Base-by-base conservation (phyloP, 2,113 vertebrate genomes). In the Callionymus lyra region DNA sequence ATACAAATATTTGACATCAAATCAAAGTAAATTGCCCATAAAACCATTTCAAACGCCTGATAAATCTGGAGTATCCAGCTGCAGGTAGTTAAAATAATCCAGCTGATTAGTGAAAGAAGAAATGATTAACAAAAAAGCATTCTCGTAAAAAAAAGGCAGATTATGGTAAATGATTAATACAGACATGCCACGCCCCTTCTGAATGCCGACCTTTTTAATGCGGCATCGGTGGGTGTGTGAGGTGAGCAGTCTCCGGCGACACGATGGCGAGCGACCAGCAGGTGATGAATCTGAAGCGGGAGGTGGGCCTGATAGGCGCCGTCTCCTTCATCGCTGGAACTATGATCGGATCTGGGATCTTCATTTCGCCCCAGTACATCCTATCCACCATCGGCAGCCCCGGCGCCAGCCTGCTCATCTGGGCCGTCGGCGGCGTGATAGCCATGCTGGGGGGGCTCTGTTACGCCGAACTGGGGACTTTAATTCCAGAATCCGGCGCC, bases 381-480 rank as follows among this genome's bases (percentile, higher is more conserved):
- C 71, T 91, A 0, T 47, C 74, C 6, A 41, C 82, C 8, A 79
- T 85, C 27, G 89, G 89, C 12, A 92, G 86, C 43, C 86, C 90
- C 0, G 85, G 84, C 8, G 86, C 85, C 52, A 89, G 87, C 57
- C 79, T 93, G 2, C 3, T 87, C 3, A 70, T 92, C 12, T 93
- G 91, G 91, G 68, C 81, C 14, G 62, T 46, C 0, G 87, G 88
- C 44, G 90, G 92, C 0, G 1, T 92, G 35, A 39, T 91, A 59
- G 68, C 82, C 48, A 74, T 61, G 64, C 53, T 91, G 16, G 89
- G 82, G 11, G 82, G 89, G 1, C 75, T 93, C 52, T 89, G 87
- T 1, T 93, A 89, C 0, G 86, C 85, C 32, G 90, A 93, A 52
- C 78, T 96, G 44, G 89, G 89, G 17, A 89, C 88, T 1, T 46